phyloP scores from a whole-genome alignment of 2,113 vertebrate genomes.

The human (Homo sapiens) region GRCh38 chr11:38507001-38507500 shows the following conservation, averaged over 20 bases:
- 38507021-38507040: background rate
- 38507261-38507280: background rate
- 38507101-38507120: background rate
- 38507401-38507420: background rate
- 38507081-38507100: background rate
- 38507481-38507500: background rate
- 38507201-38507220: background rate
- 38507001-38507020: background rate
- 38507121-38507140: background rate
- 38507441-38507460: background rate
- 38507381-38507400: background rate
- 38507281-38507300: background rate
- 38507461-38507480: background rate
- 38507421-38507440: background rate
- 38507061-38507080: background rate
- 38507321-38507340: background rate
- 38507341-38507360: background rate
- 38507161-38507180: background rate
- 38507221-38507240: rapidly evolving
- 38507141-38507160: background rate
- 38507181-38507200: too few relatives aligned
- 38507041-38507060: background rate
- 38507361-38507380: background rate
- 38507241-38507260: too few relatives aligned
- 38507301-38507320: background rate